Conservation (phyloP, 2,797 vertebrate species). For the Monodelphis domestica region DNA sequence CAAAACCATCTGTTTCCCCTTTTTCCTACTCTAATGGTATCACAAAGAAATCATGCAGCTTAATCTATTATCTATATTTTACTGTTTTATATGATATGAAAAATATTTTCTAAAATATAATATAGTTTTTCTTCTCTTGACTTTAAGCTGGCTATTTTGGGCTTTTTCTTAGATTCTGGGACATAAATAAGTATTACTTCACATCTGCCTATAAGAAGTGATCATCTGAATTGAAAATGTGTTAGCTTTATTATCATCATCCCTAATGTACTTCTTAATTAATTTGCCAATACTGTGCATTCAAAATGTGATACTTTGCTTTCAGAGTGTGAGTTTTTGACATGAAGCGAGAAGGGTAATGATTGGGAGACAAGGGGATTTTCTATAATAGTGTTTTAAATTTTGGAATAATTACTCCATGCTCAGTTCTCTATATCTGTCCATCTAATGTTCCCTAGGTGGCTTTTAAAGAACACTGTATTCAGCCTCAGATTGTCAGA, state of each 20-base stretch:
- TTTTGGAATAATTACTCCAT: neutral
- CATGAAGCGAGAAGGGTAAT: neutral
- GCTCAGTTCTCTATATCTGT: neutral
- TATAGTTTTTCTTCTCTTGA: neutral
- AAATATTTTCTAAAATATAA: neutral
- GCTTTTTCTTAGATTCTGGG: neutral
- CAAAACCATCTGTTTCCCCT: neutral
- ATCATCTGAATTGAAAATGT: conserved; percentile 5
- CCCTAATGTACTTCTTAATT: conserved; percentile 5
- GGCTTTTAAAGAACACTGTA: neutral
- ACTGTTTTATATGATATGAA: neutral
- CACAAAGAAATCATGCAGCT: neutral
- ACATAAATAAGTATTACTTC: neutral
- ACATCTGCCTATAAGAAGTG: neutral
- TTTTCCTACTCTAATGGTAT: neutral
- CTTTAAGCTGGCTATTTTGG: neutral
- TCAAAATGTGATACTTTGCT: neutral
- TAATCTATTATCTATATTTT: neutral
- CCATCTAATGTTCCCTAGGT: neutral
- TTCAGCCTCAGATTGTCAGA: neutral
- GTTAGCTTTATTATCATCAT: neutral
- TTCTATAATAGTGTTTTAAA: neutral
- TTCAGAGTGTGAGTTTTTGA: neutral
- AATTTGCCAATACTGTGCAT: neutral
- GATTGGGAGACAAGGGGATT: neutral